These are phyloP conservation scores for Aspidapion aeneum DNA, from an alignment of 2,888 invertebrate species.

Conservation along the genomic window DNA sequence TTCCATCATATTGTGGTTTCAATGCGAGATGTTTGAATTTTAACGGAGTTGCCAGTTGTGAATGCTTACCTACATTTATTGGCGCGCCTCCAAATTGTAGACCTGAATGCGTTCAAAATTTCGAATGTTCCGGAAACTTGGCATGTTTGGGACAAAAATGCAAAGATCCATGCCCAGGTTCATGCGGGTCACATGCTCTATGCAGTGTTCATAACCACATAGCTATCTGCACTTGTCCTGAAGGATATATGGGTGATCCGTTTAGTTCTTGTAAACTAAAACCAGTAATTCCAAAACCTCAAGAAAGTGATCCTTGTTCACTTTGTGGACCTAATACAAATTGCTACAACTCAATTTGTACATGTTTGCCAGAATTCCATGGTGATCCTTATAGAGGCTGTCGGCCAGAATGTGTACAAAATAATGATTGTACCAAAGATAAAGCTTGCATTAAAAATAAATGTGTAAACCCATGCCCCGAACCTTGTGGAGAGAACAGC, in stretches of 20 bases:
- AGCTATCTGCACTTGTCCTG: constrained; percentile 63
- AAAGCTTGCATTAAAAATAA: constrained; percentile 68
- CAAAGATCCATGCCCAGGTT: constrained; percentile 61
- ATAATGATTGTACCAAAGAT: constrained; percentile 63
- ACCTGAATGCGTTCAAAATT: constrained; percentile 54
- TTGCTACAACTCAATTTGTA: constrained; percentile 65
- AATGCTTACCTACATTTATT: constrained; percentile 51
- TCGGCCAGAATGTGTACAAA: constrained; percentile 67
- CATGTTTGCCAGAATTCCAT: constrained; percentile 61
- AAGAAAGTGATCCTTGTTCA: constrained; percentile 59
- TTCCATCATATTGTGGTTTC: constrained; percentile 58
- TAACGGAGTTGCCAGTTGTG: constrained; percentile 52
- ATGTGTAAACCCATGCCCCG: constrained; percentile 70
- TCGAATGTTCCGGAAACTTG: constrained; percentile 52
- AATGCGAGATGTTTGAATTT: constrained; percentile 54
- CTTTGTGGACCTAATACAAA: constrained; percentile 71
- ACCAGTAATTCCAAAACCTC: constrained; percentile 39
- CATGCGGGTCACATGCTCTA: constrained; percentile 59
- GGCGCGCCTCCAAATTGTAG: constrained; percentile 55
- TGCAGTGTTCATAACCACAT: constrained; percentile 65
- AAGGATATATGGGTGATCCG: constrained; percentile 61
- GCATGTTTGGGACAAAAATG: constrained; percentile 58
- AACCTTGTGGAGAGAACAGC: constrained; percentile 68
- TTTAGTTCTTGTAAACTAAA: constrained; percentile 47
- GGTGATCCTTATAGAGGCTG: constrained; percentile 69